Evolutionary conservation across 92 coral and sea anemone species (phyloP).

Genomic region (Porites cylindrica): DNA sequence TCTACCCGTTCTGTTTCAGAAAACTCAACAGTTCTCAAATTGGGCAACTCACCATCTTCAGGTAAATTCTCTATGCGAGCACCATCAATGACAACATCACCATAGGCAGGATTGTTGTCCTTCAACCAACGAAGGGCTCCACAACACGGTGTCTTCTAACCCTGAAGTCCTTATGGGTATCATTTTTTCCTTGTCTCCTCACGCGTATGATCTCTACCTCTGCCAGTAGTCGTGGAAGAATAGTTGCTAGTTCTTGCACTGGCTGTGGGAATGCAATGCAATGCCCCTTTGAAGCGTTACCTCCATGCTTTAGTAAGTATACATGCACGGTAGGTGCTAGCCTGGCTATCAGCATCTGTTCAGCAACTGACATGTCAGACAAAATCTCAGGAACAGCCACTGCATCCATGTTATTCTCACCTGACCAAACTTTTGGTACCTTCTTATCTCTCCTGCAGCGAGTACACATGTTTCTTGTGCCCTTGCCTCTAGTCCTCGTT

Average conservation of each 20-base stretch:
- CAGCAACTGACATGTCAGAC: conserved; percentile 2
- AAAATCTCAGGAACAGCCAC: too few relatives aligned
- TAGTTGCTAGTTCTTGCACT: conserved; percentile 54
- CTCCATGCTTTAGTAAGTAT: neutral
- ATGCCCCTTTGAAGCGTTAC: conserved; percentile 57
- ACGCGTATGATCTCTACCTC: conserved; percentile 56
- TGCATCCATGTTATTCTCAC: too few relatives aligned
- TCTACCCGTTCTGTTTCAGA: conserved; percentile 26
- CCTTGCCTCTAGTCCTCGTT: conserved; percentile 34
- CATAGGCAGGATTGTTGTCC: conserved; percentile 30
- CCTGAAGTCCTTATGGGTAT: conserved; percentile 55
- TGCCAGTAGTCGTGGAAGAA: conserved; percentile 46
- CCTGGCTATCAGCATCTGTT: conserved; percentile 62
- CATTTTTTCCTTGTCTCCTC: conserved; percentile 59
- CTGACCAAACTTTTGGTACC: too few relatives aligned
- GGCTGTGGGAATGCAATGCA: conserved; percentile 70
- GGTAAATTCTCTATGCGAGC: too few relatives aligned
- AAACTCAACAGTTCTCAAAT: neutral
- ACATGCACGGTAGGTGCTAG: neutral
- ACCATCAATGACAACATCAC: conserved; percentile 1
- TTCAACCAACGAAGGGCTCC: conserved; percentile 49
- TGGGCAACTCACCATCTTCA: too few relatives aligned
- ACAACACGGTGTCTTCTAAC: conserved; percentile 47
- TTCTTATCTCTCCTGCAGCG: neutral
- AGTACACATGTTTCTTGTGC: conserved; percentile 18